Evolutionary conservation across 2,797 vertebrate genomes (phyloP).

Genomic region (Malurus leucopterus): DNA sequence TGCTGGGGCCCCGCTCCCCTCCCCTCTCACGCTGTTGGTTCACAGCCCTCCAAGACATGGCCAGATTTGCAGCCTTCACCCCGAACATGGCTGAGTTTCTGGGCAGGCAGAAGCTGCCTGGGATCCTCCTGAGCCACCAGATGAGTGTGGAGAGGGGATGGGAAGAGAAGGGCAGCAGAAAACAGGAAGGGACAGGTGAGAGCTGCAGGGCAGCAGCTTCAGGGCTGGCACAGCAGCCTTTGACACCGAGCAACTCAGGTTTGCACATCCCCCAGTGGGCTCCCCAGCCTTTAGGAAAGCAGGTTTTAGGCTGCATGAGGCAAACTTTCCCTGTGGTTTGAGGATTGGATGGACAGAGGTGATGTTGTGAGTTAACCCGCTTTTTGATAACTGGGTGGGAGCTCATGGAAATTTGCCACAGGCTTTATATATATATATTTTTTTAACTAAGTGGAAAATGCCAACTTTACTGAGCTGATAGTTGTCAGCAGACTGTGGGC

Average conservation of each 20-base stretch:
- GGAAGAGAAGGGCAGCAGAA: background rate
- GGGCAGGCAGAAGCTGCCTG: background rate
- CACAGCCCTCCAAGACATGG: fast-evolving
- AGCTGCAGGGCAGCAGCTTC: background rate
- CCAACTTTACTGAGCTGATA: background rate
- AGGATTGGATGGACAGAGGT: background rate
- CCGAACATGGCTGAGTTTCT: background rate
- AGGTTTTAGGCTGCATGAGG: background rate
- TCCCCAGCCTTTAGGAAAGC: background rate
- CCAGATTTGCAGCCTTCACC: background rate
- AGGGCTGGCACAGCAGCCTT: background rate
- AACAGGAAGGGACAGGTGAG: fast-evolving
- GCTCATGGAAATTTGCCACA: background rate
- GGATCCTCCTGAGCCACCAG: background rate
- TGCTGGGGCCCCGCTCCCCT: background rate
- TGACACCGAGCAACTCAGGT: background rate
- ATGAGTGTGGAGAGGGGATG: background rate
- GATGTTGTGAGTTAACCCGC: background rate
- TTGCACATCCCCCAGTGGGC: background rate
- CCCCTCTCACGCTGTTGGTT: background rate
- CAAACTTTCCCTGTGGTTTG: background rate
- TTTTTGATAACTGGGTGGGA: background rate
- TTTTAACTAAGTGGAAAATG: background rate
- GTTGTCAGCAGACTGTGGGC: background rate
- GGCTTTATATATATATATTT: background rate